Evolutionary conservation across 1,140 invertebrate genomes (phyloP), one percentile per base, ranked within the genome.

Genomic region (Chymomyza costata): DNA sequence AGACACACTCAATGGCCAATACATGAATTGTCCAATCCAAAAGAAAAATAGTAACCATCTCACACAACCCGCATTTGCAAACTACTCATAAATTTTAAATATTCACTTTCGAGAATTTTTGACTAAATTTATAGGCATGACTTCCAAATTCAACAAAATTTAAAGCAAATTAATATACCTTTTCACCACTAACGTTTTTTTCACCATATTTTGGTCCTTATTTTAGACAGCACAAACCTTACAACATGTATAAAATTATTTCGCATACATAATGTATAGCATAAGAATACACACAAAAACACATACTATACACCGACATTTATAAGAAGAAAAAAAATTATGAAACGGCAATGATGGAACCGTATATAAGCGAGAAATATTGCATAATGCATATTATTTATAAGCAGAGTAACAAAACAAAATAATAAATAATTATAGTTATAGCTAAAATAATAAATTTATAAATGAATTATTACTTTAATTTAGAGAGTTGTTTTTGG

Each of bases 401-500:
- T 78, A 70, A 80, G 76, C 65, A 80, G 49, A 25, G 21, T 25
- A 25, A 25, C 21, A 25, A 25, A 25, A 25, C 21, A 25, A 25
- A 25, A 25, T 25, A 25, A 25, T 5, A 25, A 25, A 25, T 25
- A 25, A 25, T 25, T 78, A 71, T 80, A 80, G 56, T 71, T 78
- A 80, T 78, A 78, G 71, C 73, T 78, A 78, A 76, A 76, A 39
- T 78, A 80, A 78, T 78, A 78, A 78, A 78, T 80, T 78, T 78
- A 78, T 78, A 80, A 80, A 67, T 80, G 73, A 78, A 78, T 76
- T 80, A 78, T 66, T 56, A 64, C 56, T n/a, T 25, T 25, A 62
- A 63, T 67, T 71, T 80, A 80, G 58, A 54, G 49, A 71, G 73
- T 66, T n/a, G n/a, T n/a, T 71, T 73, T 56, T 67, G n/a, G n/a